Evolutionary conservation across 2,797 vertebrate species (phyloP).

Genomic region (Galaxias olidus): DNA sequence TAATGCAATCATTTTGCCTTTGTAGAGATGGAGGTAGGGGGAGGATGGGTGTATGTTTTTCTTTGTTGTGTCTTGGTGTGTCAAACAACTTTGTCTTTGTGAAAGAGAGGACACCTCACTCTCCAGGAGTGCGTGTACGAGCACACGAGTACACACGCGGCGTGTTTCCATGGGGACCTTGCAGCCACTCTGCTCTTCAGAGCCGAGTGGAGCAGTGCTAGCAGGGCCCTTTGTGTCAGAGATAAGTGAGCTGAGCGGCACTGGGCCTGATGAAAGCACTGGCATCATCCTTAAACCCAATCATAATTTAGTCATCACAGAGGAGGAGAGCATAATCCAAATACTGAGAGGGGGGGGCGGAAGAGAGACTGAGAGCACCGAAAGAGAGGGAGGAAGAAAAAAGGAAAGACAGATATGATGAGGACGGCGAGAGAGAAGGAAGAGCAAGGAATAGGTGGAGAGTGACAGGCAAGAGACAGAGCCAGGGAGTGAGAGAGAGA

Average conservation of each 20-base stretch:
- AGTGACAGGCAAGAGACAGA: too few relatives aligned
- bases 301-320: slow-evolving; percentile 92
- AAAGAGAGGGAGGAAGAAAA: too few relatives aligned
- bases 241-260: slow-evolving; percentile 65
- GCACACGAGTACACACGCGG: slow-evolving; percentile 6
- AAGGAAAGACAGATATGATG: too few relatives aligned
- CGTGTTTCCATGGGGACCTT: slow-evolving; percentile 85
- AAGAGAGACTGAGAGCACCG: too few relatives aligned
- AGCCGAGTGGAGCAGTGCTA: slow-evolving; percentile 73
- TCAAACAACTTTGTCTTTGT: slow-evolving; percentile 29
- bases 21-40: neutral
- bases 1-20: slow-evolving; percentile 3
- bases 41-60: neutral
- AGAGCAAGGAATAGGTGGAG: too few relatives aligned
- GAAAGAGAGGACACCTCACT: slow-evolving; percentile 47
- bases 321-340: slow-evolving; percentile 73
- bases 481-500: too few relatives aligned
- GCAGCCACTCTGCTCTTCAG: slow-evolving; percentile 85
- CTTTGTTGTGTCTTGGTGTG: slow-evolving; percentile 8
- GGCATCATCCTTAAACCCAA: slow-evolving; percentile 87
- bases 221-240: slow-evolving; percentile 78
- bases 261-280: slow-evolving; percentile 86
- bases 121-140: slow-evolving; percentile 46
- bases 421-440: too few relatives aligned
- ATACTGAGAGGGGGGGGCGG: slow-evolving; percentile 47